Percentiles rank a stretch among this genome's conserved stretches.
Evolutionary conservation across 2,113 vertebrate species (phyloP).

Genomic region (Sebastes fasciatus): DNA sequence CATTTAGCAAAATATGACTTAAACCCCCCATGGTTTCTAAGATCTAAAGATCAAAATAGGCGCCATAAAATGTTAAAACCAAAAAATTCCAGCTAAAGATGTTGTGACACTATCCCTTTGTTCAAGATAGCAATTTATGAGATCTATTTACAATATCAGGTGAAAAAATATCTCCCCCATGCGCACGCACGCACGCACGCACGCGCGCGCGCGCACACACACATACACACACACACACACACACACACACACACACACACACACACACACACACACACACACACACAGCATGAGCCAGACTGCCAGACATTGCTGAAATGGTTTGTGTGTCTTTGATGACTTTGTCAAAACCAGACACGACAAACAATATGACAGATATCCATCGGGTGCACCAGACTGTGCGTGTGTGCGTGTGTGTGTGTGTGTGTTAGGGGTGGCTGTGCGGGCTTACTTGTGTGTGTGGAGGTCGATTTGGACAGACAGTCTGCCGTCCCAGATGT

Average conservation of each 20-base stretch:
- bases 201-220: neutral
- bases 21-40: neutral
- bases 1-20: neutral
- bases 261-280: conserved; percentile 10
- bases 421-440: neutral
- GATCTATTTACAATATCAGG: neutral
- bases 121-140: neutral
- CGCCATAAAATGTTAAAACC: neutral
- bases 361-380: conserved; percentile 39
- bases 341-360: conserved; percentile 49
- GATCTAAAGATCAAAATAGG: neutral
- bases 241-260: neutral
- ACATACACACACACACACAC: neutral
- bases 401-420: conserved; percentile 26
- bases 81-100: neutral
- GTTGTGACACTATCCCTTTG: neutral
- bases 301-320: conserved; percentile 20
- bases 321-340: conserved; percentile 29
- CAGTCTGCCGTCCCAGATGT: conserved; percentile 66
- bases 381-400: conserved; percentile 20
- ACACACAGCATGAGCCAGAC: conserved; percentile 4
- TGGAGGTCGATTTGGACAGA: conserved; percentile 40
- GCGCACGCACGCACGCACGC: neutral
- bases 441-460: neutral
- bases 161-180: neutral